phyloP scores from a whole-genome alignment of 2,797 vertebrate species.

The Acanthurus lineatus region DNA sequence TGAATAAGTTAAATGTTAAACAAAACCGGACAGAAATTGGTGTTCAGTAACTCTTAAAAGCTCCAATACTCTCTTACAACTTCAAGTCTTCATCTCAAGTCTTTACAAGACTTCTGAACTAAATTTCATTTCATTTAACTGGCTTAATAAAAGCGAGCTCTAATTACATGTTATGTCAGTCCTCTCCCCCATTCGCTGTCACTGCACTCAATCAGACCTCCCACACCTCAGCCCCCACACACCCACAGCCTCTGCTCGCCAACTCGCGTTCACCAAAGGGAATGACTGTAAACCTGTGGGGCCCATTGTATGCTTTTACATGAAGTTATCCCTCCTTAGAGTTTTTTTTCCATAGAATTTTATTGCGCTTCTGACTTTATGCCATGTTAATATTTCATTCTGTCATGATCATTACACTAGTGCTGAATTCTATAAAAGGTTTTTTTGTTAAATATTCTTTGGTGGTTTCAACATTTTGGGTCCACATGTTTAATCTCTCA shows the following conservation, averaged over 20 bases:
- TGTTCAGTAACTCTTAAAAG: conserved; percentile 1
- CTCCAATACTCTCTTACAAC: background rate
- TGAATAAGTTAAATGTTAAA: conserved; percentile 4
- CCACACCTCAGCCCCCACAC: conserved; percentile 8
- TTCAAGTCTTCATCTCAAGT: conserved; percentile 16
- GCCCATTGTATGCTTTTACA: conserved; percentile 17
- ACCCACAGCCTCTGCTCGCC: conserved; percentile 28
- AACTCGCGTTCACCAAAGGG: conserved; percentile 7
- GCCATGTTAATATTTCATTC: background rate
- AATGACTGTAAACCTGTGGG: conserved; percentile 2
- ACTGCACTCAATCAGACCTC: conserved; percentile 35
- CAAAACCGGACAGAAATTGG: conserved; percentile 10
- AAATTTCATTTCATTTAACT: conserved; percentile 35
- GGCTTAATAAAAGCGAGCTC: conserved; percentile 15
- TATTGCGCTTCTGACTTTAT: background rate
- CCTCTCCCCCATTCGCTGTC: conserved; percentile 32
- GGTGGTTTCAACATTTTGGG: too few relatives aligned
- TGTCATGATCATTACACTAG: background rate
- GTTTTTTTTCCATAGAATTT: background rate
- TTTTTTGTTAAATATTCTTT: background rate
- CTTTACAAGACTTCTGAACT: conserved; percentile 15
- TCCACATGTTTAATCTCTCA: too few relatives aligned
- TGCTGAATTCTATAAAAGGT: background rate
- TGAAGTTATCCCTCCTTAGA: background rate
- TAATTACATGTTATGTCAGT: conserved; percentile 57